Base-by-base conservation (phyloP, 2,797 vertebrate species). In the Glyptemys insculpta region DNA sequence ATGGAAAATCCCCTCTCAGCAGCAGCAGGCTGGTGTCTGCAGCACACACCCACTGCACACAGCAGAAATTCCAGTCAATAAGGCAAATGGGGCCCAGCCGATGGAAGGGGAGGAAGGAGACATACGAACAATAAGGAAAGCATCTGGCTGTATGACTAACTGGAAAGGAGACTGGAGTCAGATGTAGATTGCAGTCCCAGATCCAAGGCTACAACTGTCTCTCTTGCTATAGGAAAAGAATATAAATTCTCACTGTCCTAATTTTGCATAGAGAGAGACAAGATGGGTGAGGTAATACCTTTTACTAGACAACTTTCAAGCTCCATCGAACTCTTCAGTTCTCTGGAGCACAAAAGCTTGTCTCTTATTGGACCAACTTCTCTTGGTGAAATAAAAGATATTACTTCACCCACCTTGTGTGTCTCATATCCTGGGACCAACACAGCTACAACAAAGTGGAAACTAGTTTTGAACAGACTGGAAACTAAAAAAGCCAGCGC, bases 31-130 rank as follows among this genome's bases (percentile, higher is more conserved):
- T 96, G 92, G 89, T 97, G 96, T 96, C 96, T 97, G 97, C 95
- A 92, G 96, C 91, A 98, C 97, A 97, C 97, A 98, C 97, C 96
- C 98, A 98, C 95, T 93, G 93, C 97, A 98, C 96, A 97, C 97
- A 98, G 94, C 89, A 97, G 96, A 98, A 96, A 92, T 97, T 98
- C 96, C 97, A 97, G 93, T 98, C 97, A 98, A 88, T 96, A 97
- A 98, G 94, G 93, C 95, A 97, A 98, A 95, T 91, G 96, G 91
- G 96, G 93, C 93, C 96, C 97, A 97, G 96, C 91, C 94, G 91
- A 95, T 94, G 91, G 93, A 98, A 98, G 97, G 95, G 96, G 97
- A 97, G 96, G 97, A 97, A 98, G 91, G 94, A 97, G 94, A 98
- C 81, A 97, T 56, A 95, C 96, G 96, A 95, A 97, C 96, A 98